A percentile compares a stretch with the other conserved stretches of the same genome.
Conservation (phyloP, 2,797 vertebrate genomes). For the Coccyzus lansbergi region DNA sequence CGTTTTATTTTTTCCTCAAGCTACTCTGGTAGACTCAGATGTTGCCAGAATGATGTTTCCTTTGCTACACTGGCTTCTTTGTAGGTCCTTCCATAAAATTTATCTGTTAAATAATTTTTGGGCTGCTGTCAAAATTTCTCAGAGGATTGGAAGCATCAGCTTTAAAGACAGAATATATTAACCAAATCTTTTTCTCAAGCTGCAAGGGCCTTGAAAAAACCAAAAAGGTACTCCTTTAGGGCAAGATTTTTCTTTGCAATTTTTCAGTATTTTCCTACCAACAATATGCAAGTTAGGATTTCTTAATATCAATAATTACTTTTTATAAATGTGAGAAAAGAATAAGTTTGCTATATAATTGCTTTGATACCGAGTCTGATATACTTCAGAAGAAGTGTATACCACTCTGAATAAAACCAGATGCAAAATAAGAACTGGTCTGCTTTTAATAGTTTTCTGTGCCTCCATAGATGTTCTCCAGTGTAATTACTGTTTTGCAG, state of each 20-base stretch:
- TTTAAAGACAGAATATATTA: neutral
- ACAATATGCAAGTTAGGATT: neutral
- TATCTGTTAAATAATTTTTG: neutral
- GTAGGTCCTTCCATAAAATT: neutral
- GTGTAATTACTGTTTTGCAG: neutral
- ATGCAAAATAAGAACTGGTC: neutral
- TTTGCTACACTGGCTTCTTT: neutral
- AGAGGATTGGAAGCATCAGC: neutral
- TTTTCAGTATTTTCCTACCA: neutral
- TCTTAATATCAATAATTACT: neutral
- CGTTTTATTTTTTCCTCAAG: neutral
- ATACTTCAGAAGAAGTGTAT: neutral
- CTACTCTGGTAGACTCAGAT: neutral
- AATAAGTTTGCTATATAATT: neutral
- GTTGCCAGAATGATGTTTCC: neutral
- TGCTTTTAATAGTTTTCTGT: neutral
- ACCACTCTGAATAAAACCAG: neutral
- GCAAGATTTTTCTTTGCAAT: neutral
- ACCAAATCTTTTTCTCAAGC: neutral
- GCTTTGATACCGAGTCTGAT: neutral
- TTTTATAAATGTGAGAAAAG: neutral
- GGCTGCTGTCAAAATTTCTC: neutral
- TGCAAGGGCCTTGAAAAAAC: neutral
- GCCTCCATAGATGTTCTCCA: neutral
- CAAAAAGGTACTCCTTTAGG: fast-evolving